Evolutionary conservation across 2,797 vertebrate genomes (phyloP).

Genomic region (Gymnothorax reevesii): DNA sequence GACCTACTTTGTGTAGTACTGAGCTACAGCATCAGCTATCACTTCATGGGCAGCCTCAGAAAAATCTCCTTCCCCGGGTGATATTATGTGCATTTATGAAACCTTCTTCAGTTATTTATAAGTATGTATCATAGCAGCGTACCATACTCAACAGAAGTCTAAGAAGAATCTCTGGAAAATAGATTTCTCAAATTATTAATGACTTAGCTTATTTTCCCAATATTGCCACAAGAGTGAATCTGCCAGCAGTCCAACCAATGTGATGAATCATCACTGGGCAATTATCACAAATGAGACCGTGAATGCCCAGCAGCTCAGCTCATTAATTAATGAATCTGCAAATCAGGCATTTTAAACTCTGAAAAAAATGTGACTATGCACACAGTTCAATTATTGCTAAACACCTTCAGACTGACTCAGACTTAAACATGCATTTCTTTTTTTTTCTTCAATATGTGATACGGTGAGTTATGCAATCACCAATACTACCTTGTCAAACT

Average conservation of each 20-base stretch:
- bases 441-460: too few species aligned
- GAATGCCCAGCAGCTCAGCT: background rate
- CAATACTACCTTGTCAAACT: too few species aligned
- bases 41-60: background rate
- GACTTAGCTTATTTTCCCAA: background rate
- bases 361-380: background rate
- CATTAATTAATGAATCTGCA: background rate
- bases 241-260: background rate
- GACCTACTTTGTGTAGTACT: too few species aligned
- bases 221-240: background rate
- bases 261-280: background rate
- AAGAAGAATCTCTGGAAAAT: slow-evolving; percentile 21
- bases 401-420: background rate
- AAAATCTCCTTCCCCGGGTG: background rate
- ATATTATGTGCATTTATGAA: slow-evolving; percentile 34
- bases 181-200: slow-evolving; percentile 14
- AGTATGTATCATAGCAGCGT: slow-evolving; percentile 27
- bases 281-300: background rate
- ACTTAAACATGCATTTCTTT: background rate
- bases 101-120: slow-evolving; percentile 31
- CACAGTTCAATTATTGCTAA: background rate
- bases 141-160: slow-evolving; percentile 32
- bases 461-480: too few species aligned
- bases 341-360: background rate
- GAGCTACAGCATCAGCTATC: background rate